Base-by-base conservation (phyloP, 92 coral and sea anemone species). In the Desmophyllum pertusum region DNA sequence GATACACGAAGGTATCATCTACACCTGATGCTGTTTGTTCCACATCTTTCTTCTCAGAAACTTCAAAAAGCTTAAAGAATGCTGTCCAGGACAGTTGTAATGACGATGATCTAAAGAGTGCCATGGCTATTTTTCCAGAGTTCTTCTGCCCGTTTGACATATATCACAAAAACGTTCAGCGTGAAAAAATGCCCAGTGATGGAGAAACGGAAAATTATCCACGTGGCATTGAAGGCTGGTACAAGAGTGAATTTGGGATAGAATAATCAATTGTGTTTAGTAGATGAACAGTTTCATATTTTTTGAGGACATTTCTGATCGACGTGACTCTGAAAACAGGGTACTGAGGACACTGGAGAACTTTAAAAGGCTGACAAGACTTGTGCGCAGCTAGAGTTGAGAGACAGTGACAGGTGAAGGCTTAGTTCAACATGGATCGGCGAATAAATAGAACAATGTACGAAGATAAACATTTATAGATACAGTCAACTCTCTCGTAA, bases 241-340 rank as follows among this genome's bases (percentile, higher is more conserved):
- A 59, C 65, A 59, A 59, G 35, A 25, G 65, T 59, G 65, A 59
- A 59, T 59, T 59, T 59, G 65, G 65, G 33, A 59, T 59, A 29
- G 27, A 59, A 59, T 59, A 59, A 23, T 27, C 31, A 10, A 10
- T 59, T 11, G 33, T 9, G 35, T 2, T 2, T 59, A 57, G 1
- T 55, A 23, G 29, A 55, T 23, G 63, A 55, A 55, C 61, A 11
- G 11, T 13, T 48, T 48, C 21, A 21, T 48, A 48, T 48, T 48
- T n/a, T 21, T 13, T 13, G 53, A 48, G 18, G 52, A 4, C 19
- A 46, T 18, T 46, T 46, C n/a, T n/a, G n/a, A n/a, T n/a, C n/a
- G n/a, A n/a, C n/a, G n/a, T n/a, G n/a, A n/a, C n/a, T n/a, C n/a
- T n/a, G n/a, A n/a, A n/a, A n/a, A n/a, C n/a, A n/a, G n/a, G n/a